Evolutionary conservation across 2,797 vertebrate genomes (phyloP).

Genomic region (Strix occidentalis): DNA sequence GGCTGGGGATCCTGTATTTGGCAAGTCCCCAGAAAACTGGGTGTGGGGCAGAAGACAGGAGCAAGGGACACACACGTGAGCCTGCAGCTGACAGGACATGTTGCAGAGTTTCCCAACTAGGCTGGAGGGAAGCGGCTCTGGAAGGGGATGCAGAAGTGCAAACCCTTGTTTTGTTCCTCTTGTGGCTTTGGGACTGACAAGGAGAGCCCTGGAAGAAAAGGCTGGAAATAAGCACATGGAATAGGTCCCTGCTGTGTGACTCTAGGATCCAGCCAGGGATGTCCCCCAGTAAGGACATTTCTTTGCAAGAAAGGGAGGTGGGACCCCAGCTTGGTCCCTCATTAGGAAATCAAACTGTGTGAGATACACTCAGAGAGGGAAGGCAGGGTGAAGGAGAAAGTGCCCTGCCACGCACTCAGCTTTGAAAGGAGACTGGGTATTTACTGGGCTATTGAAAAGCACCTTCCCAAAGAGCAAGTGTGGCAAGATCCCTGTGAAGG

Average conservation of each 20-base stretch:
- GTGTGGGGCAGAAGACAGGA: neutral
- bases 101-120: neutral
- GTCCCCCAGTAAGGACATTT: too few relatives aligned
- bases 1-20: neutral
- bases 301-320: neutral
- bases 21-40: fast-evolving
- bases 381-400: fast-evolving
- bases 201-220: neutral
- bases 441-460: neutral
- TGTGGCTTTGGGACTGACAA: neutral
- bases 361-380: neutral
- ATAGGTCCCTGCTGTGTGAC: fast-evolving
- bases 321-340: neutral
- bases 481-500: neutral
- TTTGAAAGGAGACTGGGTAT: neutral
- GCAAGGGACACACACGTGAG: neutral
- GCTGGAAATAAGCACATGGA: neutral
- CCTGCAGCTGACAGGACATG: neutral
- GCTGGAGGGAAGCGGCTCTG: fast-evolving
- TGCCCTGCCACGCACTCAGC: fast-evolving
- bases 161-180: neutral
- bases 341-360: neutral
- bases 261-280: neutral
- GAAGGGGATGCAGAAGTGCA: neutral
- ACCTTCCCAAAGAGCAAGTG: neutral